A percentile compares a stretch with the other conserved stretches of the same genome.
These are phyloP conservation scores for Vesta saturnalis DNA, from an alignment of 2,888 invertebrate species.

Conservation along the genomic window DNA sequence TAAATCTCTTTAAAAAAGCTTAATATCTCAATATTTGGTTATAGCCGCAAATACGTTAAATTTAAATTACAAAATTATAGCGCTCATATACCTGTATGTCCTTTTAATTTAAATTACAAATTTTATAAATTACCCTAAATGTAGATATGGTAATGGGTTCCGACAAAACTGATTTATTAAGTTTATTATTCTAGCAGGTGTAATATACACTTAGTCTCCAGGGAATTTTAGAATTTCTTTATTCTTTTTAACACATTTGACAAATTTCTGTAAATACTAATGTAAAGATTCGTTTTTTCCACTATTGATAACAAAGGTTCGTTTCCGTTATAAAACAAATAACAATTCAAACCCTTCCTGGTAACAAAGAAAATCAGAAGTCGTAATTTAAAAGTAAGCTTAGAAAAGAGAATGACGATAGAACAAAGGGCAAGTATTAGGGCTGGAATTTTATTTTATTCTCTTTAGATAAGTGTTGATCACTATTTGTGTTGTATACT, in stretches of 20 bases:
- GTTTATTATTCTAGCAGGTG: slow-evolving; percentile 1
- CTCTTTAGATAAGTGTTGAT: slow-evolving; percentile 9
- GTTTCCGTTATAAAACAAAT: slow-evolving; percentile 22
- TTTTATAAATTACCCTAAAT: not conserved
- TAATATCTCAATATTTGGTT: not conserved
- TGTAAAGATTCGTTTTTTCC: not conserved
- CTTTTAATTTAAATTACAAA: slow-evolving; percentile 1
- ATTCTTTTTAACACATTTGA: not conserved
- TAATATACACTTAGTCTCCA: not conserved
- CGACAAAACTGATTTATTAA: slow-evolving; percentile 1
- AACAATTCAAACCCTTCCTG: not conserved
- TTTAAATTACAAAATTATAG: not conserved
- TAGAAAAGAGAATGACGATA: slow-evolving; percentile 22
- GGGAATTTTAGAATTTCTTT: not conserved
- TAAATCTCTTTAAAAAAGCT: no score
- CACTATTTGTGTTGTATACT: not conserved
- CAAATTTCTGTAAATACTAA: no score
- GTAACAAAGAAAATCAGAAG: slow-evolving; percentile 13
- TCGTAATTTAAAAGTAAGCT: slow-evolving; percentile 26
- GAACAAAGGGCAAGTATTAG: slow-evolving; percentile 25
- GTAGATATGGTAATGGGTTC: not conserved
- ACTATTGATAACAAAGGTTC: not conserved
- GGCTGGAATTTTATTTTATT: slow-evolving; percentile 17
- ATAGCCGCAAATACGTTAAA: not conserved
- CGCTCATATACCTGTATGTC: not conserved